These are phyloP conservation scores for Stomatorhinus walkeri DNA, from an alignment of 2,797 vertebrate genomes.

Conservation along the genomic window DNA sequence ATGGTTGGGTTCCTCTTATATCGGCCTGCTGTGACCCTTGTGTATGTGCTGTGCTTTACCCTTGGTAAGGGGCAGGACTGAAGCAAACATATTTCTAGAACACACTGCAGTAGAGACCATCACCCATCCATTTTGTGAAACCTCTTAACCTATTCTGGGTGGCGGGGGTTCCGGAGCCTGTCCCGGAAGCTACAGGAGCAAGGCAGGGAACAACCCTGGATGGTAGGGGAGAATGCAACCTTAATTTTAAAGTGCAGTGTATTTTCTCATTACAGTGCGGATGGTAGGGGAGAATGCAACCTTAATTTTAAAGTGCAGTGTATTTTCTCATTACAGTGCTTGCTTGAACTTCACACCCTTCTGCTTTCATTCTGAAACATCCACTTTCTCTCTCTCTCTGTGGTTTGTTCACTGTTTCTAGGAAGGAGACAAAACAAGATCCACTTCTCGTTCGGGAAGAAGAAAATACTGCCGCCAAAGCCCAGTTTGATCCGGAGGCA, in stretches of 20 bases:
- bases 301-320: background rate
- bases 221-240: background rate
- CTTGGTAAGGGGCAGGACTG: background rate
- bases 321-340: background rate
- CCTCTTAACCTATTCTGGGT: background rate
- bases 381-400: background rate
- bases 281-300: background rate
- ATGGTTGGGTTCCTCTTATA: background rate
- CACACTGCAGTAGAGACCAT: background rate
- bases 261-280: background rate
- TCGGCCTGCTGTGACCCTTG: background rate
- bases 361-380: background rate
- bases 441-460: slow-evolving; percentile 30
- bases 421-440: background rate
- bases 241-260: background rate
- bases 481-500: slow-evolving; percentile 52
- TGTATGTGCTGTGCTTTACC: background rate
- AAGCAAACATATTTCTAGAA: background rate
- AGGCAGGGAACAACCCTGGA: background rate
- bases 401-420: background rate
- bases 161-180: background rate
- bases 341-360: background rate
- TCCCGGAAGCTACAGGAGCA: background rate
- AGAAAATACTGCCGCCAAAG: slow-evolving; percentile 33
- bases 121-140: background rate